Conservation (phyloP, 2,113 vertebrate species). For the Onychorhynchus coronatus region DNA sequence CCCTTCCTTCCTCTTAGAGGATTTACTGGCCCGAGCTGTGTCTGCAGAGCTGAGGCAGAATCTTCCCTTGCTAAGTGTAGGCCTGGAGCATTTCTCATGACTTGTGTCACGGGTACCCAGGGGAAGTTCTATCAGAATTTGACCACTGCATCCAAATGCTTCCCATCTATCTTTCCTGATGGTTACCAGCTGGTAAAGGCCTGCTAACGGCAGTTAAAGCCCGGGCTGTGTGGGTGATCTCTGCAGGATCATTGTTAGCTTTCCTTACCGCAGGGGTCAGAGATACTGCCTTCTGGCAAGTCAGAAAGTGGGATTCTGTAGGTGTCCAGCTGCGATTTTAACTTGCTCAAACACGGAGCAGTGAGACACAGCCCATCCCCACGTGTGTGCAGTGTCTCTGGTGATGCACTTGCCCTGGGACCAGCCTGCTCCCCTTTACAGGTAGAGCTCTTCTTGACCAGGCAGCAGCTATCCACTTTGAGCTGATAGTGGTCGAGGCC, state of each 20-base stretch:
- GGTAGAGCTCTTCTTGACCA: neutral
- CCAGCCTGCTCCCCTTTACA: neutral
- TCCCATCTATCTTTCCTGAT: neutral
- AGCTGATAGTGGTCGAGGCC: neutral
- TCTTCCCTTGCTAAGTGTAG: neutral
- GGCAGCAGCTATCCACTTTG: neutral
- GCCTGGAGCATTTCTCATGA: neutral
- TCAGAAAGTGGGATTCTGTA: neutral
- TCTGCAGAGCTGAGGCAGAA: neutral
- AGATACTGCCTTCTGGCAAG: neutral
- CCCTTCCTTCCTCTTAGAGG: neutral
- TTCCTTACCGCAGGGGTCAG: neutral
- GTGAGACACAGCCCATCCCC: neutral
- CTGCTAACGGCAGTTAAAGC: neutral
- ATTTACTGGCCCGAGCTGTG: neutral
- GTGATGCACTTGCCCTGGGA: rapidly evolving
- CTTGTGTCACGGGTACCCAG: neutral
- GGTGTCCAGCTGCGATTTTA: neutral
- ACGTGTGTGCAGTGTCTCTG: neutral
- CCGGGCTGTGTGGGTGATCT: neutral
- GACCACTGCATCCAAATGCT: neutral
- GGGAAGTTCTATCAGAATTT: neutral
- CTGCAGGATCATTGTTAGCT: neutral
- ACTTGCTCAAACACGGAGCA: neutral
- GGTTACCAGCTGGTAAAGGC: neutral